Conservation (phyloP, 2,113 vertebrate genomes). For the Myrmecobius fasciatus region DNA sequence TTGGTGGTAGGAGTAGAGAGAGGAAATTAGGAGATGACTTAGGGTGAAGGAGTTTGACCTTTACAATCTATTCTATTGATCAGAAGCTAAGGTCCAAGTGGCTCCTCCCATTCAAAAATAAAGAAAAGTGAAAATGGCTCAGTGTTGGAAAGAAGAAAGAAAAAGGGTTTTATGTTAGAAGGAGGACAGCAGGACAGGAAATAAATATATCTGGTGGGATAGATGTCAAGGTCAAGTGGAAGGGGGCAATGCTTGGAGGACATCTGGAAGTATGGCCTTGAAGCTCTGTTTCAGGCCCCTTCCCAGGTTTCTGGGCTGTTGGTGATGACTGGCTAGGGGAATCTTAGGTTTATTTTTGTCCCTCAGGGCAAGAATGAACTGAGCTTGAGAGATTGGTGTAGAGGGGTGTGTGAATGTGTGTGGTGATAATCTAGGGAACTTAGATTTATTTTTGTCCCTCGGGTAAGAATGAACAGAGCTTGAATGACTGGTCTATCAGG, state of each 20-base stretch:
- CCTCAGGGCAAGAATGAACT: background rate
- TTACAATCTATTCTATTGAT: background rate
- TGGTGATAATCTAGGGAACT: too few species aligned
- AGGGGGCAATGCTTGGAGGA: background rate
- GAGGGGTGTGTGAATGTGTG: background rate
- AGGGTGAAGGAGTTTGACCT: background rate
- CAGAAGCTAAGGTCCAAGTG: background rate
- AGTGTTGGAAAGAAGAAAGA: background rate
- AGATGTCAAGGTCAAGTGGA: background rate
- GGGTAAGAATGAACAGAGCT: too few species aligned
- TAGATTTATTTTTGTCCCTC: too few species aligned
- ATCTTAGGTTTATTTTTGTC: background rate
- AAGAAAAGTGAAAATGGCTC: background rate
- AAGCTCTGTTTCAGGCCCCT: background rate
- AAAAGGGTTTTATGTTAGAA: background rate
- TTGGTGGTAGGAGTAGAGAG: background rate
- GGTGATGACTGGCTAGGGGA: background rate
- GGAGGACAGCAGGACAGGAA: background rate
- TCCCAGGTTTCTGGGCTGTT: background rate
- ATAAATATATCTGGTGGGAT: background rate
- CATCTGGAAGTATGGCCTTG: background rate
- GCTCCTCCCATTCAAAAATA: background rate
- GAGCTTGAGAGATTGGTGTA: background rate
- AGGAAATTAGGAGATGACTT: background rate
- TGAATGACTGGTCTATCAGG: too few species aligned